These are phyloP conservation scores for Phoxinus dragarum DNA, from an alignment of 2,797 vertebrate species.

Conservation along the genomic window DNA sequence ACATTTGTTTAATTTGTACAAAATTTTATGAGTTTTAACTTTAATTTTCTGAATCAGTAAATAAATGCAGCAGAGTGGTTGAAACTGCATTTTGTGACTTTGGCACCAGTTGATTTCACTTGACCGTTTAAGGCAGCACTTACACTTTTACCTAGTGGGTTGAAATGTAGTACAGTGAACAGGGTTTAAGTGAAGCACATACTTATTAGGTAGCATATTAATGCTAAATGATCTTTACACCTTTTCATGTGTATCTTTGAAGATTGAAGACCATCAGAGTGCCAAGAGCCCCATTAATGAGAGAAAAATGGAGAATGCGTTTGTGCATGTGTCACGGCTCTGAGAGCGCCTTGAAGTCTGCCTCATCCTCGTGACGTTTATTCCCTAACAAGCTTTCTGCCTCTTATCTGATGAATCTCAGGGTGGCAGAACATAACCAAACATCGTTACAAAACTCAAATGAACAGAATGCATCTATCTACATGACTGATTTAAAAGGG, in stretches of 20 bases:
- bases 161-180: background rate
- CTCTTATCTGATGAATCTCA: slow-evolving; percentile 56
- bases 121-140: background rate
- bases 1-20: background rate
- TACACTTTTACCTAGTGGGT: background rate
- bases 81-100: background rate
- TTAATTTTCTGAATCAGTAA: background rate
- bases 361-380: slow-evolving; percentile 50
- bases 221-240: background rate
- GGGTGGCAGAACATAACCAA: slow-evolving; percentile 58
- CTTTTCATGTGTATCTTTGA: background rate
- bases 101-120: background rate
- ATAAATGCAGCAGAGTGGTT: background rate
- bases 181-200: background rate
- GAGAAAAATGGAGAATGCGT: slow-evolving; percentile 13
- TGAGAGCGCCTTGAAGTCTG: slow-evolving; percentile 58
- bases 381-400: slow-evolving; percentile 52
- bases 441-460: slow-evolving; percentile 49
- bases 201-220: background rate
- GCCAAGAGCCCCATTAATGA: background rate
- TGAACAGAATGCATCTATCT: slow-evolving; percentile 45
- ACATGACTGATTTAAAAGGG: slow-evolving; percentile 14
- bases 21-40: background rate
- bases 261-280: background rate
- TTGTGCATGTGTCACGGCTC: background rate